Evolutionary conservation across 1,140 invertebrate species (phyloP), one percentile per base, ranked within the genome.

Genomic region (Pseudomyrmex flavicornis): DNA sequence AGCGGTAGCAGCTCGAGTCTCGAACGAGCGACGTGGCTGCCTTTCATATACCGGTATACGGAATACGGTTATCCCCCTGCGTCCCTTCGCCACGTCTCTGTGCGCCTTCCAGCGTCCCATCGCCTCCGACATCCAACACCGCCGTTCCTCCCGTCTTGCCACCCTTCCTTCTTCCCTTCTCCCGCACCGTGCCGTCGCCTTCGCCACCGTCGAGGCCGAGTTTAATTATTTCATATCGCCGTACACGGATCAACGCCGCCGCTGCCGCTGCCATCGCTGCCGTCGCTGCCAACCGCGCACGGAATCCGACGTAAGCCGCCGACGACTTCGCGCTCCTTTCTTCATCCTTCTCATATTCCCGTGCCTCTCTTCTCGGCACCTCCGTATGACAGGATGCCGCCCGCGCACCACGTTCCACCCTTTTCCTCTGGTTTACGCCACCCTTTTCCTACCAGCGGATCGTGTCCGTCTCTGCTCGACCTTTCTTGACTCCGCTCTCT

Each of bases 201-300:
- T 74, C 83, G 58, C 56, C 66, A 83, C 65, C 70, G 63, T 70
- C 62, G 63, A 84, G 72, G 82, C 70, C 82, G 83, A 89, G 85
- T 91, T 91, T 88, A 91, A 91, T 91, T 91, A 90, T 90, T 91
- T 89, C 87, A 89, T 87, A 85, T 85, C 83, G 83, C 76, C 77
- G 83, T 85, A 82, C 83, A 82, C 77, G 83, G 83, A 85, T 85
- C 83, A 82, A 85, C 83, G 68, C 74, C 82, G 20, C 22, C 63
- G 44, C 59, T 54, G 26, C 26, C 73, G 44, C 20, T 48, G 48
- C n/a, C 82, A 44, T 20, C 52, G 35, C 10, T 52, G 20, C n/a
- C 44, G 58, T n/a, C 66, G 52, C 82, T 72, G 73, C 63, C 80
- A 82, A 66, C 80, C 59, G 63, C 84, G 65, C 66, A 20, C 72